Conservation (phyloP, 2,888 invertebrate genomes). For the Elegia similella region DNA sequence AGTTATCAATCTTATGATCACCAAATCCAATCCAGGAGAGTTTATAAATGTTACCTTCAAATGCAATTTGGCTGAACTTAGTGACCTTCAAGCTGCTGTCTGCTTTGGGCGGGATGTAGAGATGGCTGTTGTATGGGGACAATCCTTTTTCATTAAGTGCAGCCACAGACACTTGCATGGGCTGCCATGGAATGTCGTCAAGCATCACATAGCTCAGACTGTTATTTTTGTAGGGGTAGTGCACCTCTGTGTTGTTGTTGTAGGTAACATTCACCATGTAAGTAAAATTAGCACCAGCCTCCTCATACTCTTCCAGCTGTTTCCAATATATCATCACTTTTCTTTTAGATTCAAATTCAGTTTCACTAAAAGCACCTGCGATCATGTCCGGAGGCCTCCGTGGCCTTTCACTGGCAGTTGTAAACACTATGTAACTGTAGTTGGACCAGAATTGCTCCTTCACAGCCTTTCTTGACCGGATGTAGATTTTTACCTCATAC, state of each 20-base stretch:
- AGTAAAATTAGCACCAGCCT: slow-evolving; percentile 88
- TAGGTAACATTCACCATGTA: slow-evolving; percentile 82
- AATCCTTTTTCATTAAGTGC: slow-evolving; percentile 83
- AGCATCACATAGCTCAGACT: slow-evolving; percentile 84
- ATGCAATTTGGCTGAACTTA: slow-evolving; percentile 87
- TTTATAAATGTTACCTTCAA: slow-evolving; percentile 86
- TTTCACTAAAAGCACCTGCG: slow-evolving; percentile 88
- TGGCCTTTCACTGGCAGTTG: slow-evolving; percentile 83
- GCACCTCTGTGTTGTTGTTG: slow-evolving; percentile 52
- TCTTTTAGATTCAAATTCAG: slow-evolving; percentile 73
- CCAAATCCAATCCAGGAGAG: slow-evolving; percentile 87
- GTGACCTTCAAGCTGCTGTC: slow-evolving; percentile 72
- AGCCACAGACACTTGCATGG: slow-evolving; percentile 79
- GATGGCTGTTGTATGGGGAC: slow-evolving; percentile 78
- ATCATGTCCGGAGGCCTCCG: slow-evolving; percentile 85
- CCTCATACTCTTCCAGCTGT: slow-evolving; percentile 84
- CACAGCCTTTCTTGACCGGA: slow-evolving; percentile 79
- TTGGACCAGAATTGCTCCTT: slow-evolving; percentile 87
- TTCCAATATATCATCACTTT: slow-evolving; percentile 91
- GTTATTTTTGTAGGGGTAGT: slow-evolving; percentile 74
- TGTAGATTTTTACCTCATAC: slow-evolving; percentile 87
- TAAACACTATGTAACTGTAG: slow-evolving; percentile 81
- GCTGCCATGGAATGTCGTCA: slow-evolving; percentile 65
- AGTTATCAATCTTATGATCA: slow-evolving; percentile 82
- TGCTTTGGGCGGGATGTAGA: slow-evolving; percentile 82